Evolutionary conservation across 2,888 invertebrate species (phyloP).

Genomic region (Dasypogon diadema): DNA sequence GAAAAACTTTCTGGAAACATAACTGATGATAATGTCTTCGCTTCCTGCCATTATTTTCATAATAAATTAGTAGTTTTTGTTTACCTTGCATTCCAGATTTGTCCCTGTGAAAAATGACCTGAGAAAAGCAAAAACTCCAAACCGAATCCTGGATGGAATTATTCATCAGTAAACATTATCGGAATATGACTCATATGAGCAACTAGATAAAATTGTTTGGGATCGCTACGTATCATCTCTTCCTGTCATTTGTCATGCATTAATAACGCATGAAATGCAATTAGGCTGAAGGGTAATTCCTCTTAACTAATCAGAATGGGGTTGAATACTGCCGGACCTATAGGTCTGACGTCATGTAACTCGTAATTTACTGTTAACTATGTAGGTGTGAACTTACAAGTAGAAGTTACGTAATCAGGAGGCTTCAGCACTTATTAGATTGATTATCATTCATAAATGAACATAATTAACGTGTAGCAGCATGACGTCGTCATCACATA

Average conservation of each 20-base stretch:
- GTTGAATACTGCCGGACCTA: conserved; percentile 13
- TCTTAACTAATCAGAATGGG: conserved; percentile 10
- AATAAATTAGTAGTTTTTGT: no score
- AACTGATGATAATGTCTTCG: no score
- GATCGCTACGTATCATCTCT: background rate
- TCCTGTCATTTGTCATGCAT: background rate
- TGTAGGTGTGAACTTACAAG: conserved; percentile 13
- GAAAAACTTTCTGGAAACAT: no score
- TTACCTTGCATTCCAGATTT: no score
- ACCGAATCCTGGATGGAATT: no score
- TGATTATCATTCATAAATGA: conserved; percentile 41
- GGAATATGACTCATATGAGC: no score
- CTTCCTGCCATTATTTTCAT: no score
- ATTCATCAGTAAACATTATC: no score
- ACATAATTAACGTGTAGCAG: conserved; percentile 37
- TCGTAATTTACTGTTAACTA: conserved; percentile 23
- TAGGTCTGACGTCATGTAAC: conserved; percentile 6
- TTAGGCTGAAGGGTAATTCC: background rate
- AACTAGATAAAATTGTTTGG: no score
- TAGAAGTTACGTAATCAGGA: conserved; percentile 4
- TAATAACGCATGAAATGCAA: background rate
- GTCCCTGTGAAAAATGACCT: no score
- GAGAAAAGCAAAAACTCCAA: no score
- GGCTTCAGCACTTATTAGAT: conserved; percentile 30
- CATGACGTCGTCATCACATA: conserved; percentile 20